Base-by-base conservation (phyloP, 2,888 invertebrate genomes). In the Cephus spinipes region DNA sequence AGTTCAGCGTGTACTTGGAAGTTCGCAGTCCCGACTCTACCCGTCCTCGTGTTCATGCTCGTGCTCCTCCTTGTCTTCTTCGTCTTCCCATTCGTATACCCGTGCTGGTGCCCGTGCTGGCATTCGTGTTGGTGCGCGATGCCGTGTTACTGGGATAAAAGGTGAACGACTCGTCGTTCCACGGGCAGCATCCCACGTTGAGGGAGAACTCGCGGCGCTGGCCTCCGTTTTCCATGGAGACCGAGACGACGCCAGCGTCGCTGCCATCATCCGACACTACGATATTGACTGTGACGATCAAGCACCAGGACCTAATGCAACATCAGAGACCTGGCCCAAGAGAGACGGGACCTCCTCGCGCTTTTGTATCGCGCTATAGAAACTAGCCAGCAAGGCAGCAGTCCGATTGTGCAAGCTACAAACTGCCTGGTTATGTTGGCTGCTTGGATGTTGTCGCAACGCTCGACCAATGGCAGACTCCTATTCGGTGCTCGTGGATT, bases 101-200 rank as follows among this genome's bases (percentile, higher is more conserved):
- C 73, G 77, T 34, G 40, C 40, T 15, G 40, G 15, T 73, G 73
- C n/a, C 73, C 73, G 77, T 23, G 73, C 35, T 73, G 73, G 73
- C 71, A 73, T 35, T 15, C 15, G 40, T 40, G 15, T 40, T 77
- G n/a, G 77, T 77, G 77, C 75, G 86, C 87, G 88, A 89, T 89
- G 91, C 89, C 88, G 90, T 91, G 90, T 91, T 91, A 91, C 90
- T 91, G 90, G 91, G 91, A 91, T 91, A 91, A 91, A 91, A 91
- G 91, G 91, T 91, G 91, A 91, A 91, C 88, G 91, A 90, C 91
- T 89, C 88, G 86, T 81, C 84, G 85, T 85, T 85, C 69, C 73
- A 68, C 55, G 77, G 82, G 85, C 88, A 87, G 88, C 87, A 88
- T 87, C 88, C 86, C 87, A 87, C 87, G 86, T 83, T 85, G 87